Base-by-base conservation (phyloP, 1,140 invertebrate genomes). In the Drosophila subpulchrella region DNA sequence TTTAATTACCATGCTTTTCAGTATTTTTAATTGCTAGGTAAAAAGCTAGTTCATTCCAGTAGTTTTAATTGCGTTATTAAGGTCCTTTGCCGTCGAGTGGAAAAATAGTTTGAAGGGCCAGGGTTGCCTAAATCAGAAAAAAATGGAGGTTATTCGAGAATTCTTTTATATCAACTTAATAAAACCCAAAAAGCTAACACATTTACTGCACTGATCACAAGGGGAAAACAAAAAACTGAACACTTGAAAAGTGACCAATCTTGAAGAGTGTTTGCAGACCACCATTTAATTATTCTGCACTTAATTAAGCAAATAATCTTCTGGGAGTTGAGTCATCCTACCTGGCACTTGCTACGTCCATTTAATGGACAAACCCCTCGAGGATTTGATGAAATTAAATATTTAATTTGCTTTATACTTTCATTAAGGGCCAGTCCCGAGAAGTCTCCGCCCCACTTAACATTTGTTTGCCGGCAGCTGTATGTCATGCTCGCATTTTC, bases 401-500 rank as follows among this genome's bases (percentile, higher is more conserved):
- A 83, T 83, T 83, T 83, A 78, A 78, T 83, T 78, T 71, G 55
- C 61, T 57, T 70, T 66, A 78, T 75, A 70, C 61, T 82, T 82
- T 79, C 65, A 83, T 74, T 70, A 75, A 38, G 57, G 20, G 30
- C 30, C 30, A 12, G 48, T 8, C 24, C 42, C 30, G 24, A 24
- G 12, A 56, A 41, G 27, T 12, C 36, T 62, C 4, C 74, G 44
- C 57, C 54, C 20, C 56, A 39, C 68, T 79, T 83, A 75, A 75
- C 75, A 79, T 83, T 83, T 83, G 63, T 76, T 61, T 79, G 71
- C 75, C 61, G 53, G 67, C 58, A 66, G 68, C 79, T 75, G 70
- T 79, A 76, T 83, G 81, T 80, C 81, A 83, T 76, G 61, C 81
- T 83, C 81, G 81, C 75, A 83, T 83, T 83, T 84, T 83, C 66